phyloP scores from a whole-genome alignment of 2,797 vertebrate species.

The Lepidocolaptes lacrymiger region DNA sequence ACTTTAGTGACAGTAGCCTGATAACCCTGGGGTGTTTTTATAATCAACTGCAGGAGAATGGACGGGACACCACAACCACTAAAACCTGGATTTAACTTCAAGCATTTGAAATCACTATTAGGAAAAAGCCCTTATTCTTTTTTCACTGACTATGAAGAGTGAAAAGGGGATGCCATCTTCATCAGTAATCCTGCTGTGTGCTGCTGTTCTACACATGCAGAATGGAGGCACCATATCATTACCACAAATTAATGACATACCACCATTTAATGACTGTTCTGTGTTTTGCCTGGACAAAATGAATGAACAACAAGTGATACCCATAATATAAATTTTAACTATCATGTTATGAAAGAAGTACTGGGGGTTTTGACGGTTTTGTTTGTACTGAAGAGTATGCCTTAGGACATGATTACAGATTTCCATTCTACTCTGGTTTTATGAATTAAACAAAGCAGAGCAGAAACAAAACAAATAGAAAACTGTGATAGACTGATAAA shows the following conservation, averaged over 20 bases:
- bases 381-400: background rate
- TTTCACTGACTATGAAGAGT: background rate
- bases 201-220: accelerated
- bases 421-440: conserved; percentile 3
- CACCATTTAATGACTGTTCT: background rate
- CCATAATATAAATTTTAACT: background rate
- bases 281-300: background rate
- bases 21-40: accelerated
- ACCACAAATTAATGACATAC: background rate
- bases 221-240: background rate
- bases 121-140: background rate
- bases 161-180: background rate
- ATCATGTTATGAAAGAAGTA: background rate
- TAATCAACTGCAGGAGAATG: accelerated
- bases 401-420: conserved; percentile 1
- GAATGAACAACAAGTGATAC: background rate
- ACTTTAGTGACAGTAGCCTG: background rate
- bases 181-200: background rate
- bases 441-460: conserved; percentile 40
- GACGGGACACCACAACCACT: too few relatives aligned
- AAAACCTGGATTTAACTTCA: background rate
- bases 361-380: background rate
- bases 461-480: conserved; percentile 16
- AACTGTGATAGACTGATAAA: conserved; percentile 22
- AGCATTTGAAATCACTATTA: background rate